Conservation (phyloP, 1,140 invertebrate genomes). For the Asobara japonica region DNA sequence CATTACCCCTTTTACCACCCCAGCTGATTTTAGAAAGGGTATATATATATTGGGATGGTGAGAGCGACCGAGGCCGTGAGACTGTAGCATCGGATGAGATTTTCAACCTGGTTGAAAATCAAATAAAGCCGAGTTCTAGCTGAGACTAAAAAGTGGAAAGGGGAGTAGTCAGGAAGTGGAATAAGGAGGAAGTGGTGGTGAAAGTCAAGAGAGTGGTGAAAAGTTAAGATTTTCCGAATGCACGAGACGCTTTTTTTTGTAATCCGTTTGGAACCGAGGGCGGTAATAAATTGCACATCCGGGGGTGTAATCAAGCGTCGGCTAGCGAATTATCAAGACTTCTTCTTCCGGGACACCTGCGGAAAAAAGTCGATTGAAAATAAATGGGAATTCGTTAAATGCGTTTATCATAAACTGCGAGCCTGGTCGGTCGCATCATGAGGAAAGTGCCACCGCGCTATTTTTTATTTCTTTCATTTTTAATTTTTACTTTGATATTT, state of each 20-base stretch:
- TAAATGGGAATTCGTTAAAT: too few relatives aligned
- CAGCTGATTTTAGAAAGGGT: neutral
- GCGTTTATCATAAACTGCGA: too few relatives aligned
- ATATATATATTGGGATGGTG: neutral
- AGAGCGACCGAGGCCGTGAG: neutral
- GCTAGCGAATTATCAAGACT: slow-evolving; percentile 15
- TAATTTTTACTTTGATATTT: too few relatives aligned
- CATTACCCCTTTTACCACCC: neutral
- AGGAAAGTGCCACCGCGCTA: too few relatives aligned
- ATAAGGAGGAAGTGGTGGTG: slow-evolving; percentile 4
- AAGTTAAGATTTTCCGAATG: slow-evolving; percentile 11
- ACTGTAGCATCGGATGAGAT: neutral
- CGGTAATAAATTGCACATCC: slow-evolving; percentile 46
- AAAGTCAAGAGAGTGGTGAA: neutral
- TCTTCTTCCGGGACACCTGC: too few relatives aligned
- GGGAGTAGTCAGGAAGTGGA: neutral
- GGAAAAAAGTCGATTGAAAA: too few relatives aligned
- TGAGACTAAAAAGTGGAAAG: neutral
- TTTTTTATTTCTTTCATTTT: too few relatives aligned
- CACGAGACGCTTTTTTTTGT: neutral
- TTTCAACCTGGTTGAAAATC: slow-evolving; percentile 16
- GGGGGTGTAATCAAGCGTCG: slow-evolving; percentile 34
- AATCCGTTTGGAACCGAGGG: neutral
- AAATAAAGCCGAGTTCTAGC: neutral
- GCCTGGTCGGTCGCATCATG: too few relatives aligned